These are phyloP conservation scores for Chionis minor DNA, from an alignment of 2,113 vertebrate genomes.

Conservation along the genomic window DNA sequence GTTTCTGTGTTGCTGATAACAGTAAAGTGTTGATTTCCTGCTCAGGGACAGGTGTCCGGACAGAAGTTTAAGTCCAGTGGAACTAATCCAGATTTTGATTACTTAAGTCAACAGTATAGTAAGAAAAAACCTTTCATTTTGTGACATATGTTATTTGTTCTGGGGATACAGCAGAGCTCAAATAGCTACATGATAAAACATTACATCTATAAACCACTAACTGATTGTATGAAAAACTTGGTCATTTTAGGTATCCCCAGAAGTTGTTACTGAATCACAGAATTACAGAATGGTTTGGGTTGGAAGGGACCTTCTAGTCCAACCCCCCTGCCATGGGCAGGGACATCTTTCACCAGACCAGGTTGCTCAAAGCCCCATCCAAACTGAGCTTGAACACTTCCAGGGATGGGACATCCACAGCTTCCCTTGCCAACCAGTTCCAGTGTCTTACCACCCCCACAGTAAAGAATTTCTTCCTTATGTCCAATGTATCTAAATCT, in stretches of 20 bases:
- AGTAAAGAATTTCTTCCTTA: not conserved
- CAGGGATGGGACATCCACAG: not conserved
- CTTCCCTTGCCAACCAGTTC: not conserved
- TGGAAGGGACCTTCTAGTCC: not conserved
- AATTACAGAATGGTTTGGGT: not conserved
- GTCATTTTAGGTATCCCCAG: not conserved
- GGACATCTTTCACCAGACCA: not conserved
- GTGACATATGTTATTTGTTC: not conserved
- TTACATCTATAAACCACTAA: not conserved
- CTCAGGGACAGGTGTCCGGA: not conserved
- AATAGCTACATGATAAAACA: not conserved
- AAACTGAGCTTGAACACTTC: not conserved
- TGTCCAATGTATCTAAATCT: not conserved
- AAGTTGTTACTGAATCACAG: not conserved
- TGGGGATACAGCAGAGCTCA: not conserved
- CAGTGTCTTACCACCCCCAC: not conserved
- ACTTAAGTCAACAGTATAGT: not conserved
- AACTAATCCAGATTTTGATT: not conserved
- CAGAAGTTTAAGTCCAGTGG: not conserved
- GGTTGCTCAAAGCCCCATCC: not conserved
- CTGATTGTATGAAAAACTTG: accelerated
- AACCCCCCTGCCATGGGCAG: not conserved
- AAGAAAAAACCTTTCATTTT: not conserved
- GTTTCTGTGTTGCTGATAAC: not conserved
- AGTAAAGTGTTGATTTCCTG: not conserved